A percentile compares a stretch with the other conserved stretches of the same genome.
phyloP scores from a whole-genome alignment of 2,797 vertebrate genomes.

The Pangasius krempfi region DNA sequence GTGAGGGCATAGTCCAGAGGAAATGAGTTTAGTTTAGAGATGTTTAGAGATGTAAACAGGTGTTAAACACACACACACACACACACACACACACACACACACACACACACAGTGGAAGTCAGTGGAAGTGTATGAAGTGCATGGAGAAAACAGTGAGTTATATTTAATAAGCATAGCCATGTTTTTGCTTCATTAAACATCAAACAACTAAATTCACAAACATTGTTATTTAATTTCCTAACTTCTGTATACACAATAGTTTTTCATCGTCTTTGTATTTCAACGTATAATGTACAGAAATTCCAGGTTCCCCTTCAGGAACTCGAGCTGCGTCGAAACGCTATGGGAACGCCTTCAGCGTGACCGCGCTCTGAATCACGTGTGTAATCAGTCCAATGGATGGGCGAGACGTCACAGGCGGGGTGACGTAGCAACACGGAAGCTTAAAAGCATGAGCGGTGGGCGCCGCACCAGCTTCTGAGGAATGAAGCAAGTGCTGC shows the following conservation, averaged over 20 bases:
- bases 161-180: background rate
- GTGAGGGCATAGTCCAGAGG: conserved; percentile 49
- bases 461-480: too few species aligned
- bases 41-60: conserved; percentile 40
- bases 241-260: background rate
- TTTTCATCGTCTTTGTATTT: background rate
- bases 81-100: conserved; percentile 12
- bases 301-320: too few species aligned
- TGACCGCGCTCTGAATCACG: too few species aligned
- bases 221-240: background rate
- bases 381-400: too few species aligned
- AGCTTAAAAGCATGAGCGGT: too few species aligned
- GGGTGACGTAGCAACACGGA: too few species aligned
- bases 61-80: conserved; percentile 22
- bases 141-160: background rate
- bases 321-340: too few species aligned
- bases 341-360: too few species aligned
- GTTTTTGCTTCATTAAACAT: conserved; percentile 1
- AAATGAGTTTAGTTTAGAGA: conserved; percentile 46
- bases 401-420: too few species aligned
- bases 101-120: background rate
- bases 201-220: background rate
- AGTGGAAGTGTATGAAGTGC: background rate
- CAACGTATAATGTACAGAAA: background rate
- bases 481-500: too few species aligned